These are phyloP conservation scores for Nyleta sp. DNA, from an alignment of 2,888 invertebrate species.

Conservation along the genomic window DNA sequence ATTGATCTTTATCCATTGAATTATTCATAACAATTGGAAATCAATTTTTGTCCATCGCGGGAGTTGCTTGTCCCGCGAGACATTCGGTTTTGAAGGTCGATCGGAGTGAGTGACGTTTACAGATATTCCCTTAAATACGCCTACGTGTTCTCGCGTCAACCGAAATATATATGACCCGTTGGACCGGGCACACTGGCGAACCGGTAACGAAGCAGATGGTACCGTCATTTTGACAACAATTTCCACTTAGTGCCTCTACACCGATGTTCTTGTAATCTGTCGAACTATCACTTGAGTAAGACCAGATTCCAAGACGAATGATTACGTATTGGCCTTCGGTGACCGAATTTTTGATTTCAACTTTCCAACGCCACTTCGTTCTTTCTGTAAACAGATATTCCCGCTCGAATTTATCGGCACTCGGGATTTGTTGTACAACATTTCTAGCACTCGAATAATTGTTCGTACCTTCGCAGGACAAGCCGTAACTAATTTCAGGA, in stretches of 20 bases:
- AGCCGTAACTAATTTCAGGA: too few species aligned
- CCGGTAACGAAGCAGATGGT: conserved; percentile 72
- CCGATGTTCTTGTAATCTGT: conserved; percentile 62
- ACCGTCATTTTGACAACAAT: conserved; percentile 81
- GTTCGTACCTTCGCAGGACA: neutral
- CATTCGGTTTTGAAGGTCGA: conserved; percentile 47
- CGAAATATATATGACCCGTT: conserved; percentile 78
- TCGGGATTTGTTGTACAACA: conserved; percentile 36
- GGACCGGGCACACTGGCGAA: conserved; percentile 71
- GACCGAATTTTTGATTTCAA: conserved; percentile 35
- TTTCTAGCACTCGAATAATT: conserved; percentile 44
- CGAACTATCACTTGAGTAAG: conserved; percentile 65
- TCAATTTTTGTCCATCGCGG: conserved; percentile 30
- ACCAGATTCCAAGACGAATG: conserved; percentile 54
- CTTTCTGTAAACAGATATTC: conserved; percentile 21
- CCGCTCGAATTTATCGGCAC: conserved; percentile 37
- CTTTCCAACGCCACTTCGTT: conserved; percentile 3
- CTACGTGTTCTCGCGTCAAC: conserved; percentile 73
- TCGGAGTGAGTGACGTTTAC: conserved; percentile 62
- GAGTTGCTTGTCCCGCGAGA: conserved; percentile 37
- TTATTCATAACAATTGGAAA: conserved; percentile 5
- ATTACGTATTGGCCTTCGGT: conserved; percentile 22
- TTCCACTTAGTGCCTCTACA: conserved; percentile 81
- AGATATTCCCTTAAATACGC: conserved; percentile 71
- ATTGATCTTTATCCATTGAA: neutral